Conservation (phyloP, 2,888 invertebrate genomes). For the Dolichopus griseipennis region DNA sequence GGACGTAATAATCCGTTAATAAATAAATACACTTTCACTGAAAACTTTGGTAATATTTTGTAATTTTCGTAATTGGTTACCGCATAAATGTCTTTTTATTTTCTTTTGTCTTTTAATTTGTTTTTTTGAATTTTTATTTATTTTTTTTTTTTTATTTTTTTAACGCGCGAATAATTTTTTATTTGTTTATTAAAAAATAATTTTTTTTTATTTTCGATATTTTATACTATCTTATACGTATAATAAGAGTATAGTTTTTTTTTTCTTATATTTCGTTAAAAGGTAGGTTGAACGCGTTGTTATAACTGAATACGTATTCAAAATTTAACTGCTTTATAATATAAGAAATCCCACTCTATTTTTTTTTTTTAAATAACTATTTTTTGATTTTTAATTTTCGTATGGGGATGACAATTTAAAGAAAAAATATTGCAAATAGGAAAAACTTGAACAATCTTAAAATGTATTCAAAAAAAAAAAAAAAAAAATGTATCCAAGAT, state of each 20-base stretch:
- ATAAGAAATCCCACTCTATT: neutral
- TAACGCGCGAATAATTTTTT: neutral
- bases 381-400: neutral
- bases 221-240: no score
- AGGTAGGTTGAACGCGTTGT: neutral
- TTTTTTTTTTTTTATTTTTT: neutral
- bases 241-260: no score
- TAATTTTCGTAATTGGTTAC: slow-evolving; percentile 1
- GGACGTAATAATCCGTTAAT: no score
- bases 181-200: neutral
- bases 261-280: neutral
- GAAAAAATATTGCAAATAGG: neutral
- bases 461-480: neutral
- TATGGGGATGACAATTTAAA: neutral
- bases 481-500: neutral
- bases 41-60: slow-evolving; percentile 1
- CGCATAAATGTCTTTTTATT: neutral
- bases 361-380: neutral
- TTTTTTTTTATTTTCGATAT: neutral
- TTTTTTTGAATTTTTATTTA: neutral
- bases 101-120: neutral
- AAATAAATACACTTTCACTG: neutral
- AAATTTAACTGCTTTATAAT: neutral
- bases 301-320: neutral
- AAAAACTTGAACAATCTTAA: neutral